Evolutionary conservation across 2,888 invertebrate species (phyloP).

Genomic region (Athrips mouffetella): DNA sequence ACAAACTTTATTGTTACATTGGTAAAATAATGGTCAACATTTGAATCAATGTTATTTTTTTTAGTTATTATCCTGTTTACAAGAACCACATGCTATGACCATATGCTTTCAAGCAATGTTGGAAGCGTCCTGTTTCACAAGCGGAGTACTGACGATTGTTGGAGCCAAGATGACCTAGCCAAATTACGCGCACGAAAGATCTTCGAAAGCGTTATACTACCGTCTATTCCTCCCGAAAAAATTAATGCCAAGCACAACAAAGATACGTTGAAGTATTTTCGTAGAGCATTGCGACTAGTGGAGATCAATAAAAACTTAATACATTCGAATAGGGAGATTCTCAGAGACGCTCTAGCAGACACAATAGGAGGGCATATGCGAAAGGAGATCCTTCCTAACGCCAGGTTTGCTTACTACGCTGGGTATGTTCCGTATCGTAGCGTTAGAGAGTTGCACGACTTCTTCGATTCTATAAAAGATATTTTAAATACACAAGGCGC

Average conservation of each 20-base stretch:
- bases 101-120: slow-evolving; percentile 42
- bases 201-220: slow-evolving; percentile 52
- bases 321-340: slow-evolving; percentile 32
- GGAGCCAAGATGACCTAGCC: slow-evolving; percentile 55
- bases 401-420: slow-evolving; percentile 64
- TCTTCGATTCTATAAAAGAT: slow-evolving; percentile 47
- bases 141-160: slow-evolving; percentile 42
- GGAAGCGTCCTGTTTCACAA: slow-evolving; percentile 58
- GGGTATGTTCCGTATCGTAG: slow-evolving; percentile 58
- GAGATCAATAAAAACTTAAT: slow-evolving; percentile 36
- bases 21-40: neutral
- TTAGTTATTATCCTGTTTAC: slow-evolving; percentile 43
- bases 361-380: slow-evolving; percentile 62
- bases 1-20: neutral
- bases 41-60: slow-evolving; percentile 47
- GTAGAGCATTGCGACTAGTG: slow-evolving; percentile 38
- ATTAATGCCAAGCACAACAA: slow-evolving; percentile 48
- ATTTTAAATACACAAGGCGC: slow-evolving; percentile 58
- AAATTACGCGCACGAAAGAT: slow-evolving; percentile 53
- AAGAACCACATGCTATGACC: slow-evolving; percentile 29
- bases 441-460: slow-evolving; percentile 49
- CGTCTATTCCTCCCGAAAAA: slow-evolving; percentile 43
- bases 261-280: slow-evolving; percentile 48
- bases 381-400: slow-evolving; percentile 55
- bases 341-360: slow-evolving; percentile 56